These are phyloP conservation scores for Baronia brevicornis DNA, from an alignment of 2,888 invertebrate genomes.

Conservation along the genomic window DNA sequence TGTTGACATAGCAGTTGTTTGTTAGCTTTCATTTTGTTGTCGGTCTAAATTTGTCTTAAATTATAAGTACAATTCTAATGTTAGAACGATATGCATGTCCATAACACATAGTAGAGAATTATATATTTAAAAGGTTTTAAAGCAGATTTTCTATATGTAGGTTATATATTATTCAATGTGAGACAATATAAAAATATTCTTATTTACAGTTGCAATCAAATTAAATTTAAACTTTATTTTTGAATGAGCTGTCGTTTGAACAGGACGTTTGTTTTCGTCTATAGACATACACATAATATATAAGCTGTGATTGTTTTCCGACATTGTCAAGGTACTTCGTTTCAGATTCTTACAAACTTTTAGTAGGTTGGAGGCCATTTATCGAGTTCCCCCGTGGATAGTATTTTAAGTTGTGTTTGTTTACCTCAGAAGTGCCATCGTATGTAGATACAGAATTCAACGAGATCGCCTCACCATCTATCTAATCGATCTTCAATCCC, in stretches of 20 bases:
- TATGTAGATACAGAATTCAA: slow-evolving; percentile 22
- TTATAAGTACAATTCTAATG: slow-evolving; percentile 67
- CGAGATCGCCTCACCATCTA: slow-evolving; percentile 18
- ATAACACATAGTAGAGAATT: slow-evolving; percentile 56
- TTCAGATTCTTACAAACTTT: slow-evolving; percentile 21
- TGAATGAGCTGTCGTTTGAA: slow-evolving; percentile 30
- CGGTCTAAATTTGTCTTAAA: slow-evolving; percentile 63
- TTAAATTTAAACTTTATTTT: slow-evolving; percentile 39
- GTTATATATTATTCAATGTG: slow-evolving; percentile 65
- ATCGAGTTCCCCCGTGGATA: slow-evolving; percentile 22
- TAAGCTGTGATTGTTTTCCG: slow-evolving; percentile 53
- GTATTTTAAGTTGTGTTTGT: slow-evolving; percentile 55
- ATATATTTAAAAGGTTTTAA: slow-evolving; percentile 65
- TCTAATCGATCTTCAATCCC: slow-evolving; percentile 13
- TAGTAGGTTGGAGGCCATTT: slow-evolving; percentile 23
- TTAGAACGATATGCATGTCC: slow-evolving; percentile 55
- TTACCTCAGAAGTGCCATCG: slow-evolving; percentile 69
- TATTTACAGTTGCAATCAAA: slow-evolving; percentile 62
- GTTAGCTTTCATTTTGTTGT: slow-evolving; percentile 41
- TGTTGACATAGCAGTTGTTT: slow-evolving; percentile 42
- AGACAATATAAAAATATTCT: slow-evolving; percentile 69
- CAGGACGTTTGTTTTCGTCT: slow-evolving; percentile 25
- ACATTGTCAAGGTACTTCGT: slow-evolving; percentile 53
- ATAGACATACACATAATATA: slow-evolving; percentile 29
- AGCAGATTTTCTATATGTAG: slow-evolving; percentile 69